Evolutionary conservation across 1,140 invertebrate species (phyloP).

Genomic region (Lepidostoma basale): DNA sequence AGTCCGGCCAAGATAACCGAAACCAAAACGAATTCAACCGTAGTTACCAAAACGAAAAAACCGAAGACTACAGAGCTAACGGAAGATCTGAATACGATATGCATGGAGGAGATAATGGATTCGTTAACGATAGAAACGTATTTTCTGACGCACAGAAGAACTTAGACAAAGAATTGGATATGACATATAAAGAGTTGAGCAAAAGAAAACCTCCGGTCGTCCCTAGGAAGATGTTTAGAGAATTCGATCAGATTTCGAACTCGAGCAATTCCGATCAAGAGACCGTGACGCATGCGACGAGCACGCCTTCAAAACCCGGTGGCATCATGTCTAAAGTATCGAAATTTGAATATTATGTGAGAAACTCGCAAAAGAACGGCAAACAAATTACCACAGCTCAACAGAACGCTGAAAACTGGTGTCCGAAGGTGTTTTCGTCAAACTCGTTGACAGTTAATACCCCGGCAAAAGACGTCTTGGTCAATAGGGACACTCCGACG

Average conservation of each 20-base stretch:
- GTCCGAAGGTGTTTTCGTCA: slow-evolving; percentile 78
- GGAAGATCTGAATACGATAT: neutral
- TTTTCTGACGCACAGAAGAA: slow-evolving; percentile 45
- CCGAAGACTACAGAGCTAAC: neutral
- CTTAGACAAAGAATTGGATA: slow-evolving; percentile 57
- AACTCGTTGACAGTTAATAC: slow-evolving; percentile 79
- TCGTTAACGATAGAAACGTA: slow-evolving; percentile 16
- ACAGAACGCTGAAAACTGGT: slow-evolving; percentile 57
- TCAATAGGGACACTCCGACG: slow-evolving; percentile 59
- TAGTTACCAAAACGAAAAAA: neutral
- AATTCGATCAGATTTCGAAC: slow-evolving; percentile 49
- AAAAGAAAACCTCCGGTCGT: slow-evolving; percentile 56
- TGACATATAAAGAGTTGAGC: slow-evolving; percentile 56
- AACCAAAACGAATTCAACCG: slow-evolving; percentile 1
- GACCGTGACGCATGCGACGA: neutral
- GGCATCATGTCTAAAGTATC: slow-evolving; percentile 67
- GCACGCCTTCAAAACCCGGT: slow-evolving; percentile 50
- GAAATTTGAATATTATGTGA: slow-evolving; percentile 66
- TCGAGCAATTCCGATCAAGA: slow-evolving; percentile 44
- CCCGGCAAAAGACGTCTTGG: slow-evolving; percentile 78
- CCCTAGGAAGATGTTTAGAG: slow-evolving; percentile 55
- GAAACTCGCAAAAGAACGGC: slow-evolving; percentile 58
- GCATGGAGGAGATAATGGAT: slow-evolving; percentile 10
- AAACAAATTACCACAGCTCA: slow-evolving; percentile 53
- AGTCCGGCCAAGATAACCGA: neutral